Evolutionary conservation across 2,113 vertebrate species (phyloP).

Genomic region (Ivindomyrus marchei): DNA sequence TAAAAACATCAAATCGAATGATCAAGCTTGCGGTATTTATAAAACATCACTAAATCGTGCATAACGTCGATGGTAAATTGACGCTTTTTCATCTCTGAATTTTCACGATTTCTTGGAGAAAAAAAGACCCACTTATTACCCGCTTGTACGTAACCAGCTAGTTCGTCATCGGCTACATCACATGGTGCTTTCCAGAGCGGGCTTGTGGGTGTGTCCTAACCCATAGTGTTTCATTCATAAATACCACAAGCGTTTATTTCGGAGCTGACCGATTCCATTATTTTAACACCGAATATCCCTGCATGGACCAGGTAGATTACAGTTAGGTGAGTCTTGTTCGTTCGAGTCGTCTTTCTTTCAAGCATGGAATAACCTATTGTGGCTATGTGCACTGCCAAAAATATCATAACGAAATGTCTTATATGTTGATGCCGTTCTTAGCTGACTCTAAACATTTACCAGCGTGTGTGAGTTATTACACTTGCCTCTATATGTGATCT

Average conservation of each 20-base stretch:
- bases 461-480: neutral
- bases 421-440: neutral
- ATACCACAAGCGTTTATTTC: slow-evolving; percentile 53
- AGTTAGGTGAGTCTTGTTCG: slow-evolving; percentile 49
- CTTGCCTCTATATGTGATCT: no score
- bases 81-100: neutral
- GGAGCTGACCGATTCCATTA: slow-evolving; percentile 37
- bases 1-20: neutral
- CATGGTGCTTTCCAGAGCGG: slow-evolving; percentile 46
- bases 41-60: neutral
- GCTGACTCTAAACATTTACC: neutral
- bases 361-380: neutral
- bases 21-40: neutral
- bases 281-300: slow-evolving; percentile 18
- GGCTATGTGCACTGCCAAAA: neutral
- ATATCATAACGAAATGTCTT: neutral
- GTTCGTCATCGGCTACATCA: slow-evolving; percentile 40
- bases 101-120: neutral
- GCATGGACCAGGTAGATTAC: slow-evolving; percentile 43
- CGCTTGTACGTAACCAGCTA: neutral
- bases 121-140: neutral
- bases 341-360: neutral
- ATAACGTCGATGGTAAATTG: neutral
- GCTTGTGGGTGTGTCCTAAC: slow-evolving; percentile 61
- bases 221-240: slow-evolving; percentile 70